These are phyloP conservation scores for Zaprionus kolodkinae DNA, from an alignment of 1,140 invertebrate species.

Conservation along the genomic window DNA sequence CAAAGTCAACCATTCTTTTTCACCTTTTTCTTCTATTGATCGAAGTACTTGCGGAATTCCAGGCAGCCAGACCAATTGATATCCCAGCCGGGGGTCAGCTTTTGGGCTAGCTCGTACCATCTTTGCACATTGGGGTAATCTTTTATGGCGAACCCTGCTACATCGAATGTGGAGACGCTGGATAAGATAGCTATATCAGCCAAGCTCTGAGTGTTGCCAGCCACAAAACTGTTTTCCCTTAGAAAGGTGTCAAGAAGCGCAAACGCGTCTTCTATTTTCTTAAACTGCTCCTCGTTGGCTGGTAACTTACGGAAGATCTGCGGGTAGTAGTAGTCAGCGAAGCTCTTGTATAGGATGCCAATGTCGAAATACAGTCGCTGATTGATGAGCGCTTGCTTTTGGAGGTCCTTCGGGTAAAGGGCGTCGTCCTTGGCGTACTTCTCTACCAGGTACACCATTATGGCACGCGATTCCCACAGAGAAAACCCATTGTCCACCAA, in stretches of 20 bases:
- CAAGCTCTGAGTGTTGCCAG: conserved; percentile 89
- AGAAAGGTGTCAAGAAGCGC: conserved; percentile 88
- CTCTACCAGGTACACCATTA: conserved; percentile 88
- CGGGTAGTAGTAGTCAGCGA: conserved; percentile 88
- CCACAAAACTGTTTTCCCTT: conserved; percentile 87
- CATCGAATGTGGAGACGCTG: conserved; percentile 88
- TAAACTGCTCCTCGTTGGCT: conserved; percentile 87
- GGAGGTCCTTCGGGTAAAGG: conserved; percentile 88
- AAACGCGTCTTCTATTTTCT: conserved; percentile 87
- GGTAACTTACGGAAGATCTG: conserved; percentile 86
- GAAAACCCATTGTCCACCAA: conserved; percentile 88
- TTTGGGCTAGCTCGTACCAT: conserved; percentile 89
- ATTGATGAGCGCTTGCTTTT: conserved; percentile 89
- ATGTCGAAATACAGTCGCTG: conserved; percentile 90
- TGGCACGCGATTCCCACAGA: conserved; percentile 89
- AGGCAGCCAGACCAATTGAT: conserved; percentile 59
- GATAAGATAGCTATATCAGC: conserved; percentile 89
- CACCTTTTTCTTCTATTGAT: conserved; percentile 25
- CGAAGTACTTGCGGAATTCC: conserved; percentile 60
- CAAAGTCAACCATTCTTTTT: too few species aligned
- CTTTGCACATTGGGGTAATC: conserved; percentile 87
- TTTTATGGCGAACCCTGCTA: conserved; percentile 87
- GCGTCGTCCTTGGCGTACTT: conserved; percentile 88
- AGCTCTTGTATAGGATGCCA: conserved; percentile 87
- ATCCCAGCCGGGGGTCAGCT: conserved; percentile 86